phyloP scores from a whole-genome alignment of 1,140 invertebrate species.

The Pemphigus obesinymphae region DNA sequence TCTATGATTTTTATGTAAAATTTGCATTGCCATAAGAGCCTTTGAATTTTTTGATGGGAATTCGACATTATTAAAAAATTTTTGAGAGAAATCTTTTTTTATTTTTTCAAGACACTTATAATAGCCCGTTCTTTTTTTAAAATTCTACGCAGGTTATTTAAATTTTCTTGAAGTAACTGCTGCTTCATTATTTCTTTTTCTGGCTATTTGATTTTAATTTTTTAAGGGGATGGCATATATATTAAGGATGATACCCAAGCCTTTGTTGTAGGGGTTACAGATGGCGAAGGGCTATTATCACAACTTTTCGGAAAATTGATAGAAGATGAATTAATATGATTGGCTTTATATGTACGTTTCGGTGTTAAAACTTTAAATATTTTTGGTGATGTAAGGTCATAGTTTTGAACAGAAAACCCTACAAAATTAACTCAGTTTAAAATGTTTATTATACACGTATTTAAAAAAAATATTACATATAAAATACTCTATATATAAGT shows the following conservation, averaged over 20 bases:
- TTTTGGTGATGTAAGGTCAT: background rate
- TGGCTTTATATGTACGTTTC: background rate
- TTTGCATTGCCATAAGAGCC: background rate
- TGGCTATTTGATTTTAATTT: background rate
- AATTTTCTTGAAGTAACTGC: background rate
- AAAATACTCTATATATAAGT: too few species aligned
- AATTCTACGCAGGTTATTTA: background rate
- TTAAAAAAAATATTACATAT: too few species aligned
- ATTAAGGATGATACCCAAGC: too few species aligned
- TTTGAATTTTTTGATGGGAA: background rate
- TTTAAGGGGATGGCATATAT: too few species aligned
- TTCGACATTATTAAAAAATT: background rate
- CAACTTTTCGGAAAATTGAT: background rate
- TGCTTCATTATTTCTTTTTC: background rate
- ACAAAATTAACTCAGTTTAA: too few species aligned
- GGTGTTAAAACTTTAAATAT: background rate
- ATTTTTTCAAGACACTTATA: background rate
- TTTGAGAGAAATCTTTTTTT: background rate
- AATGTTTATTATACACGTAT: too few species aligned
- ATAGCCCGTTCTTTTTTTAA: background rate
- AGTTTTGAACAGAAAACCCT: too few species aligned
- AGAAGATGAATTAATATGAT: background rate
- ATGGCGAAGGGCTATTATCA: too few species aligned
- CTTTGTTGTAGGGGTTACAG: too few species aligned
- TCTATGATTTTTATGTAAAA: background rate